These are phyloP conservation scores for Luperina testacea DNA, from an alignment of 2,888 invertebrate genomes.

Conservation along the genomic window DNA sequence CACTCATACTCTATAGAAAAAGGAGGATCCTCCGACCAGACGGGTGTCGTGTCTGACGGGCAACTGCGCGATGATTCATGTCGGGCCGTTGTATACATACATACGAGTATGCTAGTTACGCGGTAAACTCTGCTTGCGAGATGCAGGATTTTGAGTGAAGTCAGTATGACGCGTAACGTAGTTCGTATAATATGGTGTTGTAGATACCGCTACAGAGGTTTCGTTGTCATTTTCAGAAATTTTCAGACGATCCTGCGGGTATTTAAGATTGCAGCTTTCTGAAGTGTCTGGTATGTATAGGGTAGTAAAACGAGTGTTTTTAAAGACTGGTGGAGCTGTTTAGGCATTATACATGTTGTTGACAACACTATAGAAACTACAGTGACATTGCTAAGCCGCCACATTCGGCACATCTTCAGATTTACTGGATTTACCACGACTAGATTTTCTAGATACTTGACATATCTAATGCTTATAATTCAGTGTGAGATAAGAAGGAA, in stretches of 20 bases:
- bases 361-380: neutral
- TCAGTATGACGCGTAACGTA: too few relatives aligned
- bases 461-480: conserved; percentile 39
- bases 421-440: neutral
- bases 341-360: neutral
- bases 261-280: neutral
- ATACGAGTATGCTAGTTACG: too few relatives aligned
- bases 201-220: too few relatives aligned
- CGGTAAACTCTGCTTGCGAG: too few relatives aligned
- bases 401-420: neutral
- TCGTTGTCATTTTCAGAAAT: neutral
- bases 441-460: conserved; percentile 18
- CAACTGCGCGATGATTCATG: too few relatives aligned
- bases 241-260: neutral
- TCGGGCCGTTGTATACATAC: too few relatives aligned
- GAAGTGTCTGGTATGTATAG: neutral
- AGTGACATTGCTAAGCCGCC: neutral
- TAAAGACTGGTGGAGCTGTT: neutral
- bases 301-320: neutral
- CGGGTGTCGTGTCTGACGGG: too few relatives aligned
- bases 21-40: too few relatives aligned
- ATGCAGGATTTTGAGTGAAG: too few relatives aligned
- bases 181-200: too few relatives aligned
- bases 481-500: conserved; percentile 30
- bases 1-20: too few relatives aligned